Evolutionary conservation across 2,113 vertebrate genomes (phyloP).

Genomic region (Ictalurus furcatus): DNA sequence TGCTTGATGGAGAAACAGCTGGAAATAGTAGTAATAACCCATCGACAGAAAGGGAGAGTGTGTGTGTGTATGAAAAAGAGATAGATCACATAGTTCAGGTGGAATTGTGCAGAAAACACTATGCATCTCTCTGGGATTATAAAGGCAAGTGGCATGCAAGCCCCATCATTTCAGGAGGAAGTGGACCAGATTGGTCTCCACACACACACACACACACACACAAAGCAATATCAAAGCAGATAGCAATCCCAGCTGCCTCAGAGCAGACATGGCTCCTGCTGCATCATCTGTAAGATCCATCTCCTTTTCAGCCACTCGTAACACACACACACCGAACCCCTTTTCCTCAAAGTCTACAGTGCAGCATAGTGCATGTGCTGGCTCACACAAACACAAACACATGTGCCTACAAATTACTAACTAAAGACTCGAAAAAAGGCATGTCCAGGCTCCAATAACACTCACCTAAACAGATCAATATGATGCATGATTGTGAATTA

Average conservation of each 20-base stretch:
- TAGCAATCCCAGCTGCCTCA: constrained; percentile 75
- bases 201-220: constrained; percentile 60
- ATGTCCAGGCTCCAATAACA: neutral
- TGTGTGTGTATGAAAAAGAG: constrained; percentile 36
- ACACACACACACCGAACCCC: neutral
- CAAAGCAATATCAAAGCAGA: constrained; percentile 74
- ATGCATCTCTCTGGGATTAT: constrained; percentile 64
- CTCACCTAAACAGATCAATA: neutral
- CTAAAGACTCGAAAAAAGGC: neutral
- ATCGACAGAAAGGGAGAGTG: neutral
- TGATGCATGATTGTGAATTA: neutral
- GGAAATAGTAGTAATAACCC: neutral
- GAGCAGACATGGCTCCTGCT: constrained; percentile 60
- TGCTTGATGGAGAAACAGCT: constrained; percentile 9
- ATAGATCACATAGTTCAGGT: constrained; percentile 66
- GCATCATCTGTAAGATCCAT: constrained; percentile 74
- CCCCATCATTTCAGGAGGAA: constrained; percentile 66
- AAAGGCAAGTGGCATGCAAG: constrained; percentile 70
- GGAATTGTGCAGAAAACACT: constrained; percentile 67
- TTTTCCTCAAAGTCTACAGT: constrained; percentile 1
- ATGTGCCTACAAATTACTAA: neutral
- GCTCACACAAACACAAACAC: neutral
- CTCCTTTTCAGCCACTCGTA: constrained; percentile 28
- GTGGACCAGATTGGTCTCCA: constrained; percentile 71
- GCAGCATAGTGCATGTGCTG: neutral